Evolutionary conservation across 2,888 invertebrate genomes (phyloP).

Genomic region (Melitaea athalia): DNA sequence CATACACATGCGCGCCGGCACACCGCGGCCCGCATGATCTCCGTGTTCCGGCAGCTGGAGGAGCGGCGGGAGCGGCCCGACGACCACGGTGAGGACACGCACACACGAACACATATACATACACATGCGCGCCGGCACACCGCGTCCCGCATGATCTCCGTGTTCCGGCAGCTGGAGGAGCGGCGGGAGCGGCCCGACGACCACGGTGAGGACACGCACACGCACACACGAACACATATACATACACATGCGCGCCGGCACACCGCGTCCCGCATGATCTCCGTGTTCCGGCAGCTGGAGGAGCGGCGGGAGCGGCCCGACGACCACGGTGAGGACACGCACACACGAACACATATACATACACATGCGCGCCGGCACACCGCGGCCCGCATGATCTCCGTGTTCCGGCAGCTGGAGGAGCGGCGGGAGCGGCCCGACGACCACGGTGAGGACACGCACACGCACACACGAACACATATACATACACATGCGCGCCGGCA

Average conservation of each 20-base stretch:
- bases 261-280: conserved; percentile 93
- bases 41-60: conserved; percentile 94
- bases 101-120: background rate
- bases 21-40: conserved; percentile 93
- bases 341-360: background rate
- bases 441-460: conserved; percentile 45
- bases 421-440: conserved; percentile 79
- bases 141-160: conserved; percentile 92
- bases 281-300: conserved; percentile 94
- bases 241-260: background rate
- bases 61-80: conserved; percentile 82
- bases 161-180: conserved; percentile 95
- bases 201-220: conserved; percentile 45
- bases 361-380: conserved; percentile 74
- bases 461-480: background rate
- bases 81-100: conserved; percentile 53
- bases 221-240: background rate
- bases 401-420: conserved; percentile 95
- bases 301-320: conserved; percentile 82
- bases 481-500: background rate
- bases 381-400: conserved; percentile 92
- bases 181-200: conserved; percentile 79
- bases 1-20: background rate
- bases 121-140: conserved; percentile 74
- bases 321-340: conserved; percentile 53